Evolutionary conservation across 2,113 vertebrate genomes (phyloP), one percentile per base, ranked within the genome.

Genomic region (Monopterus albus): DNA sequence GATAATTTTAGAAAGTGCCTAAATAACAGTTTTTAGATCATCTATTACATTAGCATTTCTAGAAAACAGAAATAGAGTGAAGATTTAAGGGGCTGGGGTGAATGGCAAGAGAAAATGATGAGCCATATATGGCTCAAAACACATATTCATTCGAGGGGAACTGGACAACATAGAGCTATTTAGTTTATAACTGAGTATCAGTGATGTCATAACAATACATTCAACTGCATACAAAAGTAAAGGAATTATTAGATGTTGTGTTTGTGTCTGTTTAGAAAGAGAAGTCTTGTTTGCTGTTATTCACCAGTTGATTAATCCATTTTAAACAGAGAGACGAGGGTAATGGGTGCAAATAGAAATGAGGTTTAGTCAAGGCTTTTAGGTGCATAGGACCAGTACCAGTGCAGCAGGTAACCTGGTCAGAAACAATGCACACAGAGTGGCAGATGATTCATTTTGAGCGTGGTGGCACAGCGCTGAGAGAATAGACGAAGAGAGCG

Each of bases 381-480:
- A 28, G 71, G 73, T 52, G 53, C 62, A 8, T 21, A 42, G 61
- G 62, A 28, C 55, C 7, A 0, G 38, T 55, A 50, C 26, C 1
- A 2, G 31, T 52, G 70, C 36, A 45, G 47, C 71, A 46, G 62
- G 75, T 83, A 75, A 83, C 77, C 71, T 64, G 85, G 83, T 76
- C 79, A 80, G 78, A 76, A 79, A 75, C 81, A 71, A 75, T 45
- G 55, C 64, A 29, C 59, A 74, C 42, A 36, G 70, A 86, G 79
- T 75, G 72, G 85, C 45, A 23, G 58, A 82, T 90, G 90, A 91
- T 72, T 91, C 87, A 90, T 47, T 79, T 70, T 14, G 73, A 89
- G 79, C 64, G 83, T 15, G 84, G 76, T 71, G 71, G 59, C 62
- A 52, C 43, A 68, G 75, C 50, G 43, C 46, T 49, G 63, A 71